Base-by-base conservation (phyloP, 53 echinoderm and acorn worm species). In the Paelopatides confundens region DNA sequence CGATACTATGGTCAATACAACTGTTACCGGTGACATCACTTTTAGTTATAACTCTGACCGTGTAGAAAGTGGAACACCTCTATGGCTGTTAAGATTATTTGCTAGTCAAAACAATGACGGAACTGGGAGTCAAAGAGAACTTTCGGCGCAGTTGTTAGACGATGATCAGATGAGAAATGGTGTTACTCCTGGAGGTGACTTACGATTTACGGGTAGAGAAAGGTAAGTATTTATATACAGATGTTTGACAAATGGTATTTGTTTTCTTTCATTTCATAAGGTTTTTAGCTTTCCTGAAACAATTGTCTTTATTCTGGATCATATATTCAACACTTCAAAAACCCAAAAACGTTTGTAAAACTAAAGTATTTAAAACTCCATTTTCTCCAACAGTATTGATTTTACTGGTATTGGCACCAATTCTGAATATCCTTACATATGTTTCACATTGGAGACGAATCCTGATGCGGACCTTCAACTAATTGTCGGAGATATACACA, bases 391-490 rank as follows among this genome's bases (percentile, higher is more conserved):
- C 26, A 77, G 77, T 15, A 21, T 77, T 28, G 50, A 50, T 48
- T 46, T 77, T 11, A 49, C 10, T 28, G 77, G 15, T 10, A 21
- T 77, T 8, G 77, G 77, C 13, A 8, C 48, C 2, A 50, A 27
- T 48, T 11, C 23, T 7, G 27, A 23, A 3, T 27, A 48, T 46
- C 77, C 77, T 48, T 77, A 77, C 77, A 77, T 77, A 23, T 77
- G 77, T 26, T 0, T 26, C 3, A 48, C 77, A 5, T 30, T 77
- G 77, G 46, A 49, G 51, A 77, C n/a, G 28, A 48, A 77, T 15
- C 48, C 48, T 30, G 49, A 77, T 48, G 77, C 77, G 13, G 49
- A 77, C 21, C 21, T 77, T 21, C 49, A 77, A 49, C n/a, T 77
- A 14, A 12, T 49, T 46, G 48, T 28, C 47, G 77, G 50, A 5